Evolutionary conservation across 2,113 vertebrate genomes (phyloP).

Genomic region (Tychaedon coryphoeus): DNA sequence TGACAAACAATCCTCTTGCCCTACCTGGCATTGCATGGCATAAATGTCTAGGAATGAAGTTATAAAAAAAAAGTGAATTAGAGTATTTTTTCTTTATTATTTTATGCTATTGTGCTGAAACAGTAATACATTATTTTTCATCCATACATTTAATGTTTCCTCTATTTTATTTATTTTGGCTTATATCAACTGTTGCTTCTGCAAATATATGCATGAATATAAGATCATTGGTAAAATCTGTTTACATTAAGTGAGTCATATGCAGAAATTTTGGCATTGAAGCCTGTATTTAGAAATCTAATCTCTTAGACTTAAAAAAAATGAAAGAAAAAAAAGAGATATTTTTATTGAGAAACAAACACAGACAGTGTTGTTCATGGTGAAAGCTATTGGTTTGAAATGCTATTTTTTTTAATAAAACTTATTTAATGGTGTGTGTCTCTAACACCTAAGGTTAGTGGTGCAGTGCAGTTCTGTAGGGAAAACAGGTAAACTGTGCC

Average conservation of each 20-base stretch:
- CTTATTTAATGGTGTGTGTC: not conserved
- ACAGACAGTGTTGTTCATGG: not conserved
- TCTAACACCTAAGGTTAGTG: not conserved
- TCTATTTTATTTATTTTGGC: not conserved
- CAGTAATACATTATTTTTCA: not conserved
- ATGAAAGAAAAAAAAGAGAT: not conserved
- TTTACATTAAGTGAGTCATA: not conserved
- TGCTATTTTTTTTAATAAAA: not conserved
- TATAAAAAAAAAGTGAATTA: not conserved
- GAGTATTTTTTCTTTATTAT: not conserved
- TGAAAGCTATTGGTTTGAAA: not conserved
- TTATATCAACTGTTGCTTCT: not conserved
- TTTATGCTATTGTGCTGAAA: not conserved
- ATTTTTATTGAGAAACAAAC: not conserved
- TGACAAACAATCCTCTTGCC: not conserved
- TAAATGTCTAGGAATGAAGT: not conserved
- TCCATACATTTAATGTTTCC: not conserved
- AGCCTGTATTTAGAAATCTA: not conserved
- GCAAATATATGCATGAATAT: not conserved
- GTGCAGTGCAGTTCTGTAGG: not conserved
- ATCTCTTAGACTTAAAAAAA: not conserved
- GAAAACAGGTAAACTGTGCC: not conserved
- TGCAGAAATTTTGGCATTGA: not conserved
- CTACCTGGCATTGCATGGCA: not conserved
- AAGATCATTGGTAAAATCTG: not conserved